These are phyloP conservation scores for Cyanoliseus patagonus DNA, from an alignment of 2,113 vertebrate genomes.

Conservation along the genomic window DNA sequence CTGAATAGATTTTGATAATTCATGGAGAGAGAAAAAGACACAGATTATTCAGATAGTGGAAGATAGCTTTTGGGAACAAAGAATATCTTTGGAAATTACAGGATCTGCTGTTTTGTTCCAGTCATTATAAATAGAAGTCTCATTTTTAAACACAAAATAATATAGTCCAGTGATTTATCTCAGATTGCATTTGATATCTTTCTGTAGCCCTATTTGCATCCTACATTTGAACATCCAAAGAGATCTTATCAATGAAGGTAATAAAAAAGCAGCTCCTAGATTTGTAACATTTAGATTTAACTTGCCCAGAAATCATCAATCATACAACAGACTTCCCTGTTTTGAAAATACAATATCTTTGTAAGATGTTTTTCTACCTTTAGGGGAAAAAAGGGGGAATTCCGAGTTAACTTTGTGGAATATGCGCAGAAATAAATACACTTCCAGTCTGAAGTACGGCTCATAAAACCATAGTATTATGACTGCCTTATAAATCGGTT, in stretches of 20 bases:
- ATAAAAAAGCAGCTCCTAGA: neutral
- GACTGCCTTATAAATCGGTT: neutral
- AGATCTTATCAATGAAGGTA: neutral
- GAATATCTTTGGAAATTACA: neutral
- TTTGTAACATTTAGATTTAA: neutral
- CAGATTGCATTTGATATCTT: neutral
- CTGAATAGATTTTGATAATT: neutral
- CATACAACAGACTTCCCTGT: neutral
- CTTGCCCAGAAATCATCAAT: neutral
- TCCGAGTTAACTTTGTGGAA: neutral
- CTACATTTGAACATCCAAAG: neutral
- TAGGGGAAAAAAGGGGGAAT: accelerated
- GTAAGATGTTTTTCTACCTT: neutral
- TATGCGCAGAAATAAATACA: neutral
- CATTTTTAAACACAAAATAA: neutral
- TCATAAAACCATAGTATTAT: neutral
- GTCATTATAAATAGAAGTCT: neutral
- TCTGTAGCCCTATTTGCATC: neutral
- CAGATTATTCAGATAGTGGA: neutral
- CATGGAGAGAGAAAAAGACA: neutral
- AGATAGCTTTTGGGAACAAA: neutral
- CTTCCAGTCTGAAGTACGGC: neutral
- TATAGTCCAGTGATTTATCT: neutral
- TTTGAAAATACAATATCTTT: neutral
- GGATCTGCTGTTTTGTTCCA: neutral